A percentile compares a stretch with the other conserved stretches of the same genome.
phyloP scores from a whole-genome alignment of 2,113 vertebrate species.

The Bothrops jararaca region DNA sequence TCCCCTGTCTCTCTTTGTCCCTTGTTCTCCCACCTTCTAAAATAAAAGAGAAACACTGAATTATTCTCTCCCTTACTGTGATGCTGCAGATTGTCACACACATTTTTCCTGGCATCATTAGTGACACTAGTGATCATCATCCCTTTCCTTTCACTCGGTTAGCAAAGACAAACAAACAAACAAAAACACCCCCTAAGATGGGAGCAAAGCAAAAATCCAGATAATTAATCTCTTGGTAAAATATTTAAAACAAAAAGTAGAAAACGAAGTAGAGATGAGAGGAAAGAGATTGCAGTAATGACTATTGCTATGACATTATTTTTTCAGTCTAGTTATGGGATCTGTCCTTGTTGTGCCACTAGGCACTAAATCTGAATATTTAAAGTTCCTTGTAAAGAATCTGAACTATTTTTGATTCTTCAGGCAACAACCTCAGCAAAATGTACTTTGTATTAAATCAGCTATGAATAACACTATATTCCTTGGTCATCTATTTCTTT shows the following conservation, averaged over 20 bases:
- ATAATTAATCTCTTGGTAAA: neutral
- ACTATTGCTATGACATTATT: neutral
- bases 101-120: neutral
- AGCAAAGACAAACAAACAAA: neutral
- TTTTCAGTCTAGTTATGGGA: neutral
- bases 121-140: neutral
- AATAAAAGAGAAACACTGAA: neutral
- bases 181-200: neutral
- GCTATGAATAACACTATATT: neutral
- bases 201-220: neutral
- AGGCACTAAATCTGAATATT: neutral
- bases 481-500: neutral
- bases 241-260: neutral
- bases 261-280: neutral
- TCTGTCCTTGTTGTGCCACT: neutral
- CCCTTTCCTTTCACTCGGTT: neutral
- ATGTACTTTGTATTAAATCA: neutral
- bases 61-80: neutral
- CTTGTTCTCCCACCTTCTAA: neutral
- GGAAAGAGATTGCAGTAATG: neutral
- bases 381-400: neutral
- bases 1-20: neutral
- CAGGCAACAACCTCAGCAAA: neutral
- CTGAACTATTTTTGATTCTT: neutral
- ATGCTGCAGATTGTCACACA: neutral